These are phyloP conservation scores for Hypomecis punctinalis DNA, from an alignment of 2,888 invertebrate species.

Conservation along the genomic window DNA sequence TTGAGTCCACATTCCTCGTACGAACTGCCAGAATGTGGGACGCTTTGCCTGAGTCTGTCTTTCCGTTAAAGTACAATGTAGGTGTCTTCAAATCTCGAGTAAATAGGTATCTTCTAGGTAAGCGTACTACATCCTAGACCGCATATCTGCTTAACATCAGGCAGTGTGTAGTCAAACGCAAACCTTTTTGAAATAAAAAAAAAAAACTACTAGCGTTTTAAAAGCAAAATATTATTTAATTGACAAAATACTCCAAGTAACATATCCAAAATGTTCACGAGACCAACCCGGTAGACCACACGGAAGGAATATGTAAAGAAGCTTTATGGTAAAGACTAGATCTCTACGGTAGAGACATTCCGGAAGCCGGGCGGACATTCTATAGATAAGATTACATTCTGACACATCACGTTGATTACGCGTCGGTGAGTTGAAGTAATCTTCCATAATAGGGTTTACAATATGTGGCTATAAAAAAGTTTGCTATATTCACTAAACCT, in stretches of 20 bases:
- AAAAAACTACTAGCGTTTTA: too few species aligned
- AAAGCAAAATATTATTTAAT: neutral
- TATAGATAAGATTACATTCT: slow-evolving; percentile 19
- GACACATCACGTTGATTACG: slow-evolving; percentile 7
- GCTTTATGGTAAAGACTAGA: neutral
- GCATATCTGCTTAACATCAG: too few species aligned
- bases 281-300: slow-evolving; percentile 12
- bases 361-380: slow-evolving; percentile 10
- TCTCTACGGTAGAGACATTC: neutral
- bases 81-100: too few species aligned
- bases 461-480: neutral
- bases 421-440: neutral
- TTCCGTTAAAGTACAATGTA: too few species aligned
- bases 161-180: too few species aligned
- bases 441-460: neutral
- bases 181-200: too few species aligned
- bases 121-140: too few species aligned
- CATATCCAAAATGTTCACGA: neutral
- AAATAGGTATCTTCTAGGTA: too few species aligned
- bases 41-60: too few species aligned
- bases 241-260: neutral
- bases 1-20: too few species aligned
- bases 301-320: slow-evolving; percentile 19
- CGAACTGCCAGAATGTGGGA: too few species aligned
- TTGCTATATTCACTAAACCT: too few species aligned